Conservation (phyloP, 2,797 vertebrate genomes). For the Philypnodon macrostomus region DNA sequence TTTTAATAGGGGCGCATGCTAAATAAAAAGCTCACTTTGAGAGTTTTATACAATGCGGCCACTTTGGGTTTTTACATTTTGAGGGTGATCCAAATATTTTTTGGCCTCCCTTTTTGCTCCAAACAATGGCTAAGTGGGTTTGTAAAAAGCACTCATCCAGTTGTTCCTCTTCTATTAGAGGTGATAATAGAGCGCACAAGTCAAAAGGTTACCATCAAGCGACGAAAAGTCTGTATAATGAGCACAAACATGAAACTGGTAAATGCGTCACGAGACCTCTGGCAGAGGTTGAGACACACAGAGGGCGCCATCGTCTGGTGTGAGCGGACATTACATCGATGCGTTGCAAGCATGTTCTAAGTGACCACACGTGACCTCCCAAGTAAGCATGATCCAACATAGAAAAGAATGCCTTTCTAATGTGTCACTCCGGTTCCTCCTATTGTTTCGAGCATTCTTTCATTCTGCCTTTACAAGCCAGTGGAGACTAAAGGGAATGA, state of each 20-base stretch:
- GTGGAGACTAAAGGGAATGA: slow-evolving; percentile 20
- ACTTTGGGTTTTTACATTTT: slow-evolving; percentile 68
- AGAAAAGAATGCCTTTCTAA: slow-evolving; percentile 48
- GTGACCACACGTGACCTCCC: slow-evolving; percentile 61
- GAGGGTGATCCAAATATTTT: slow-evolving; percentile 70
- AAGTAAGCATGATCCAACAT: slow-evolving; percentile 44
- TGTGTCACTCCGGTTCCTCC: slow-evolving; percentile 45
- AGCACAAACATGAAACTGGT: slow-evolving; percentile 4
- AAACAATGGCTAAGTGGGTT: slow-evolving; percentile 13
- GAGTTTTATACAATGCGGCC: slow-evolving; percentile 72
- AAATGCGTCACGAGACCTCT: not conserved
- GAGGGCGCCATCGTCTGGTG: slow-evolving; percentile 66
- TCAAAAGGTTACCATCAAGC: slow-evolving; percentile 6
- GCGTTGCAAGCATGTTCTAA: slow-evolving; percentile 28
- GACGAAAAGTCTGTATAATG: not conserved
- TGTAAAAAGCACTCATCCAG: not conserved
- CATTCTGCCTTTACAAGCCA: slow-evolving; percentile 20
- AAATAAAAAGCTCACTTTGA: slow-evolving; percentile 79
- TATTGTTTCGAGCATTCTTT: slow-evolving; percentile 30
- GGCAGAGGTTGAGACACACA: slow-evolving; percentile 37
- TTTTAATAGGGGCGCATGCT: slow-evolving; percentile 70
- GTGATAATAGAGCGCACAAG: slow-evolving; percentile 34
- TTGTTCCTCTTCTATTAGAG: slow-evolving; percentile 33
- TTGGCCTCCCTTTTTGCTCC: slow-evolving; percentile 60
- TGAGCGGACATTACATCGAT: slow-evolving; percentile 36